Conservation (phyloP, 2,888 invertebrate species). For the Anodontia alba region DNA sequence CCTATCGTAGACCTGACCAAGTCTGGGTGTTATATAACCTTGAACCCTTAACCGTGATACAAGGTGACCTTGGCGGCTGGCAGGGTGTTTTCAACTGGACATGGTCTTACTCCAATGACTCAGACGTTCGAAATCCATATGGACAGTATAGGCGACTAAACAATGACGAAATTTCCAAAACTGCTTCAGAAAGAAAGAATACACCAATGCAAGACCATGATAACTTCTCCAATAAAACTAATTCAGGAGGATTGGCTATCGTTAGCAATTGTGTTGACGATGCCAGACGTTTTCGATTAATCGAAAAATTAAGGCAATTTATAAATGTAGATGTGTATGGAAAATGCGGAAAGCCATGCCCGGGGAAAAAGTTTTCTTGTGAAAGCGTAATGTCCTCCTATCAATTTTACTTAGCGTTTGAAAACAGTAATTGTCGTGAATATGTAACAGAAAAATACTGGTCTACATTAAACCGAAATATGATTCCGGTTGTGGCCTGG, state of each 20-base stretch:
- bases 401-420: slow-evolving; percentile 45
- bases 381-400: slow-evolving; percentile 10
- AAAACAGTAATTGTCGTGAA: slow-evolving; percentile 44
- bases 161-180: not conserved
- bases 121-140: slow-evolving; percentile 35
- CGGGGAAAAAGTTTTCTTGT: slow-evolving; percentile 20
- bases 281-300: slow-evolving; percentile 39
- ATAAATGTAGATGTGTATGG: slow-evolving; percentile 31
- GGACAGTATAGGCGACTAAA: slow-evolving; percentile 6
- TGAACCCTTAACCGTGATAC: slow-evolving; percentile 33
- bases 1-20: slow-evolving; percentile 26
- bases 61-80: slow-evolving; percentile 26
- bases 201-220: not conserved
- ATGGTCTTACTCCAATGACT: slow-evolving; percentile 22
- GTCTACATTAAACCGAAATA: slow-evolving; percentile 24
- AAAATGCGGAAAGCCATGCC: slow-evolving; percentile 26
- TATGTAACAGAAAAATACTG: slow-evolving; percentile 52
- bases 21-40: slow-evolving; percentile 38
- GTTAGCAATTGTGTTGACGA: slow-evolving; percentile 47
- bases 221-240: slow-evolving; percentile 18
- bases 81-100: slow-evolving; percentile 49
- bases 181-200: not conserved
- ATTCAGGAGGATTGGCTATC: slow-evolving; percentile 25
- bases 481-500: slow-evolving; percentile 46
- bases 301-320: slow-evolving; percentile 28